These are phyloP conservation scores for Amphipoea lucens DNA, from an alignment of 2,888 invertebrate species.

Conservation along the genomic window DNA sequence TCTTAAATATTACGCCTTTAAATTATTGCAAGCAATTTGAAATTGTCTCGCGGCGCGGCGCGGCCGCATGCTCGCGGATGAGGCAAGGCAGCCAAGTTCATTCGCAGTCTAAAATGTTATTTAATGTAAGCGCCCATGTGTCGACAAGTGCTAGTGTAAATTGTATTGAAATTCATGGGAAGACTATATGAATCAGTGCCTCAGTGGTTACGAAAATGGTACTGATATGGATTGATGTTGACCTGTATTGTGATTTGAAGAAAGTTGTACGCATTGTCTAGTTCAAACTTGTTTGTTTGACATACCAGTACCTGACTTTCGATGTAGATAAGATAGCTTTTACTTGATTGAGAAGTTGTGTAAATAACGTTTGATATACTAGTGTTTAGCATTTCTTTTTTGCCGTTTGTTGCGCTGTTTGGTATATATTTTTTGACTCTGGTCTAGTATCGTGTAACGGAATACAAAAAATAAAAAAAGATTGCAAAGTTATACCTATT, in stretches of 20 bases:
- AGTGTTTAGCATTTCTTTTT: conserved; percentile 17
- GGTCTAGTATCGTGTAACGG: too few relatives aligned
- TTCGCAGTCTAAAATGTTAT: conserved; percentile 69
- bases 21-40: conserved; percentile 84
- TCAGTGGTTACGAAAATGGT: conserved; percentile 51
- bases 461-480: too few relatives aligned
- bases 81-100: conserved; percentile 52
- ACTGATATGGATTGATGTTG: conserved; percentile 47
- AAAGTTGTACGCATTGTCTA: conserved; percentile 57
- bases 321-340: conserved; percentile 59
- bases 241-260: conserved; percentile 46
- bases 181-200: conserved; percentile 38
- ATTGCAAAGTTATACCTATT: too few relatives aligned
- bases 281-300: conserved; percentile 46
- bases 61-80: conserved; percentile 55
- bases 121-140: conserved; percentile 71
- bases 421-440: too few relatives aligned
- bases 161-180: conserved; percentile 67
- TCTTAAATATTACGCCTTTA: conserved; percentile 79
- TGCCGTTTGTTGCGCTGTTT: background rate
- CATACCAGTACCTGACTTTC: conserved; percentile 45
- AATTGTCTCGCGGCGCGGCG: conserved; percentile 82
- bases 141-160: conserved; percentile 71
- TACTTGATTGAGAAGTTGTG: conserved; percentile 63
- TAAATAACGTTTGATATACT: conserved; percentile 53